phyloP scores from a whole-genome alignment of 2,113 vertebrate species.

The Corapipo altera region DNA sequence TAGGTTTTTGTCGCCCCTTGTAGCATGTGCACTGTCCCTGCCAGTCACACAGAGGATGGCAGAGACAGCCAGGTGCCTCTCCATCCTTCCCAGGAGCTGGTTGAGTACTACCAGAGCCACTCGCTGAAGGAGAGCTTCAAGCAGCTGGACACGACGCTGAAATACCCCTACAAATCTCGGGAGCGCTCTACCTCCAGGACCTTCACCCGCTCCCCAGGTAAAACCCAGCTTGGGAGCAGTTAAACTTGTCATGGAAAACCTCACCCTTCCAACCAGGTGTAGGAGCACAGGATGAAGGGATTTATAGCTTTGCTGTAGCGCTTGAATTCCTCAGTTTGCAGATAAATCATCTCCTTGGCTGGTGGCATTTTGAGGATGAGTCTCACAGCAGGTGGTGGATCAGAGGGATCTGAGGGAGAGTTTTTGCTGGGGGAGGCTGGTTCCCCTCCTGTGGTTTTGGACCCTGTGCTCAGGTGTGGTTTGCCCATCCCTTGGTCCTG shows the following conservation, averaged over 20 bases:
- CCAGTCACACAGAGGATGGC: background rate
- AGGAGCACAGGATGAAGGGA: background rate
- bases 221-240: background rate
- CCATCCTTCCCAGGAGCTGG: conserved; percentile 83
- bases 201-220: conserved; percentile 90
- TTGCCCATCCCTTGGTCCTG: background rate
- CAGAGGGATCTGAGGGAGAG: rapidly evolving
- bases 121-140: conserved; percentile 99
- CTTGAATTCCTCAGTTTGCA: background rate
- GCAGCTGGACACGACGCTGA: conserved; percentile 91
- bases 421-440: background rate
- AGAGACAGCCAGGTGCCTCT: background rate
- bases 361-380: background rate
- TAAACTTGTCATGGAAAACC: rapidly evolving
- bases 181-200: conserved; percentile 83
- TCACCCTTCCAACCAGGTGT: background rate
- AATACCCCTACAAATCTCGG: conserved; percentile 90
- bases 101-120: conserved; percentile 96
- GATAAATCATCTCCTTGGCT: rapidly evolving
- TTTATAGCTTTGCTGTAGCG: background rate
- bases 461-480: background rate
- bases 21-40: rapidly evolving
- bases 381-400: rapidly evolving
- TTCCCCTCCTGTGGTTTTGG: background rate
- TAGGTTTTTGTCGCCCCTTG: conserved; percentile 51